phyloP scores from a whole-genome alignment of 2,888 invertebrate species.

The Chrysodeixis includens region DNA sequence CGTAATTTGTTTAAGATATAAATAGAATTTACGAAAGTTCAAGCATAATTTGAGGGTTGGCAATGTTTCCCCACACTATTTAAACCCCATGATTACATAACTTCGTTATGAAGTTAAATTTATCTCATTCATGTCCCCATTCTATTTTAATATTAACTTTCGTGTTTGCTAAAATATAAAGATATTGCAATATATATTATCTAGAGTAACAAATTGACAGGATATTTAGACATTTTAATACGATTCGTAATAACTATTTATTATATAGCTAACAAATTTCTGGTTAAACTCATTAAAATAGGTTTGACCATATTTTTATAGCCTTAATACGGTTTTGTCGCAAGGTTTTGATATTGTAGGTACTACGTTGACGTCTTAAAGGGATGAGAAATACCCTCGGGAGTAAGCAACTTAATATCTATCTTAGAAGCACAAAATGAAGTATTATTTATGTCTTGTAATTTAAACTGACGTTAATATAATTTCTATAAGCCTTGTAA shows the following conservation, averaged over 20 bases:
- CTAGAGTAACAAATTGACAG: too few relatives aligned
- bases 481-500: too few relatives aligned
- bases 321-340: too few relatives aligned
- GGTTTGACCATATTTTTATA: too few relatives aligned
- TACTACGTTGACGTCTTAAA: not conserved
- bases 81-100: not conserved
- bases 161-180: too few relatives aligned
- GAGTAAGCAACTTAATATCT: not conserved
- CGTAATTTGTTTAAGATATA: not conserved
- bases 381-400: not conserved
- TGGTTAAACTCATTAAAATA: too few relatives aligned
- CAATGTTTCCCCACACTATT: not conserved
- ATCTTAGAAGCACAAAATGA: not conserved
- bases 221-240: too few relatives aligned
- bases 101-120: not conserved
- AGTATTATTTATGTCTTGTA: not conserved
- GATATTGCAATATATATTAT: too few relatives aligned
- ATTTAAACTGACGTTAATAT: not conserved
- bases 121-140: not conserved
- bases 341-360: too few relatives aligned
- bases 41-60: not conserved
- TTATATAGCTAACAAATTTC: too few relatives aligned
- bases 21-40: conserved; percentile 4
- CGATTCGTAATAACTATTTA: too few relatives aligned
- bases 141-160: too few relatives aligned